Evolutionary conservation across 1,140 invertebrate genomes (phyloP).

Genomic region (Atta texana): DNA sequence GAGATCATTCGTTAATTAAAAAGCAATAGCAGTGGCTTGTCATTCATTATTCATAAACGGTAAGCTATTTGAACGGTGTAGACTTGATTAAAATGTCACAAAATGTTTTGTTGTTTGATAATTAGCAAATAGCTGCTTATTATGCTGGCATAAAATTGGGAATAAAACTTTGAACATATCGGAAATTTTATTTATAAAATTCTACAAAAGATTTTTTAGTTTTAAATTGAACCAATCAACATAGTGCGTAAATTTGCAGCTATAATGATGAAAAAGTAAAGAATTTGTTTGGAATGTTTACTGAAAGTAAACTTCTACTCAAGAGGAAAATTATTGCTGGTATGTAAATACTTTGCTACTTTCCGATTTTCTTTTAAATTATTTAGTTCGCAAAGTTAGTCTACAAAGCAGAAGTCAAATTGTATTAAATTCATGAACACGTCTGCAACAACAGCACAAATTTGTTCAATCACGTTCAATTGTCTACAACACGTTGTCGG

Average conservation of each 20-base stretch:
- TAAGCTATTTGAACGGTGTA: not conserved
- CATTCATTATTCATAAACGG: constrained; percentile 53
- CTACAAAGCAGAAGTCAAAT: not conserved
- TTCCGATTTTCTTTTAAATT: not conserved
- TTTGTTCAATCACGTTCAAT: constrained; percentile 15
- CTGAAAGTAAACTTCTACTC: not conserved
- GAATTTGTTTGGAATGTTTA: not conserved
- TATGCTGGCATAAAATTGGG: not conserved
- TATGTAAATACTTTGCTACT: not conserved
- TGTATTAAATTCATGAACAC: not conserved
- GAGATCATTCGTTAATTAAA: constrained; percentile 30
- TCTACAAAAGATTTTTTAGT: not conserved
- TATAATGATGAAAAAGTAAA: not conserved
- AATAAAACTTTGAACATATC: not conserved
- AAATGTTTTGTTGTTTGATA: constrained; percentile 25
- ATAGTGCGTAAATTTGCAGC: not conserved
- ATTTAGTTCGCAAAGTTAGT: not conserved
- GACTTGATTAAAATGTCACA: constrained; percentile 44
- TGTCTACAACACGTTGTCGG: not conserved
- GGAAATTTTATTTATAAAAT: not conserved
- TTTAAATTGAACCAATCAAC: not conserved
- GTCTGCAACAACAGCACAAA: not conserved
- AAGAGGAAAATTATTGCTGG: not conserved
- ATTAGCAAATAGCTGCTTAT: constrained; percentile 3
- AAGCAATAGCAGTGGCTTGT: constrained; percentile 2